Base-by-base conservation (phyloP, 2,113 vertebrate species). In the Calidris pygmaea region DNA sequence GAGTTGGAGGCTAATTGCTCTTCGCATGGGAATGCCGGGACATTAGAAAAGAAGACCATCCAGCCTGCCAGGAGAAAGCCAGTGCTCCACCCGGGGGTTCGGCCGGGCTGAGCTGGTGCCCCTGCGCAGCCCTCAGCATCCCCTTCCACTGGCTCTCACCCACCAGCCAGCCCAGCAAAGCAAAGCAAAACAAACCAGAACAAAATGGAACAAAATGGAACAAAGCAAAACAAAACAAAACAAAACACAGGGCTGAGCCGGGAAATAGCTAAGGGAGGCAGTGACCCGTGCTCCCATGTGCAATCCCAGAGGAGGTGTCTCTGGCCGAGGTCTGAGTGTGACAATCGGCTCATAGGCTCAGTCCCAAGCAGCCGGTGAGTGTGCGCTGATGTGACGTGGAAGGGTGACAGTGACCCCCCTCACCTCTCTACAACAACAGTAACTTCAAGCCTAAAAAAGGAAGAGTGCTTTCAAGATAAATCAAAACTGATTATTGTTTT, bases 401-500 rank as follows among this genome's bases (percentile, higher is more conserved):
- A 78, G 65, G 80, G 56, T 81, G 95, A 90, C 80, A 45, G 83
- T 35, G 86, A 90, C 43, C 34, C 14, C 67, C 20, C 39, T 68
- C 68, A 90, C 63, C 19, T 56, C 79, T 23, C 62, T 56, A n/a
- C 52, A 92, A 20, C 26, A 92, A 39, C 68, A 89, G 12, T 29
- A 77, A 71, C 60, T 89, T 81, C 48, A 58, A 82, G 73, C 35
- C 70, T 92, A 66, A 85, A 93, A 92, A 78, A 72, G 56, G 88
- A 94, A 92, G 60, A 72, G 14, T 0, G 0, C 53, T 90, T 96
- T 59, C 55, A 70, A 78, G 66, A 92, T 24, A 89, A 91, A 94
- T 87, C n/a, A 95, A 74, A 94, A 67, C n/a, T 39, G 41, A 74
- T 90, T 34, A 29, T 76, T 90, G 58, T 37, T 94, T 90, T 90